phyloP scores from a whole-genome alignment of 2,113 vertebrate species.

The Isurus oxyrinchus region DNA sequence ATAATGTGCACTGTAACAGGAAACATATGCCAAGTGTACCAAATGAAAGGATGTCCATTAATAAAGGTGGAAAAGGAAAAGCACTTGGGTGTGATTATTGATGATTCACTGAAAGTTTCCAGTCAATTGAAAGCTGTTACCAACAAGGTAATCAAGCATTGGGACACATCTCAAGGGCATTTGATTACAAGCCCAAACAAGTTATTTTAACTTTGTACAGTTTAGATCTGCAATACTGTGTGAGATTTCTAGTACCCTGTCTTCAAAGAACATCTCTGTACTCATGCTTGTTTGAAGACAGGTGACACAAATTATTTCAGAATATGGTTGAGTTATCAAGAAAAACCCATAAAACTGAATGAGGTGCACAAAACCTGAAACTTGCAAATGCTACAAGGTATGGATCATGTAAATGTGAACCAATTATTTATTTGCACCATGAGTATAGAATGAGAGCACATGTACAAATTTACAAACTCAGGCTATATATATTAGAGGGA shows the following conservation, averaged over 20 bases:
- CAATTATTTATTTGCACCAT: background rate
- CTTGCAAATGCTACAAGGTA: background rate
- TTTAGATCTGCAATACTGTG: background rate
- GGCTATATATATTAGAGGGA: background rate
- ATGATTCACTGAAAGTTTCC: conserved; percentile 27
- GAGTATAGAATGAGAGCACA: background rate
- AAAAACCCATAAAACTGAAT: background rate
- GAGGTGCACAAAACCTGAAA: background rate
- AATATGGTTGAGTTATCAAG: background rate
- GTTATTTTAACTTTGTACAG: background rate
- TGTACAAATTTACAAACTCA: background rate
- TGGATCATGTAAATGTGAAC: background rate
- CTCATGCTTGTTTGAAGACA: background rate
- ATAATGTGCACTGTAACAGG: background rate
- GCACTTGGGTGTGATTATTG: conserved; percentile 33
- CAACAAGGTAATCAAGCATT: conserved; percentile 25
- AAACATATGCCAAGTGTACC: conserved; percentile 11
- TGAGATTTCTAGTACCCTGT: background rate
- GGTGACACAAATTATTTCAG: background rate
- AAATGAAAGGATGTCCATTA: conserved; percentile 35
- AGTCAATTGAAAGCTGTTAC: conserved; percentile 29
- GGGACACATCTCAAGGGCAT: conserved; percentile 19
- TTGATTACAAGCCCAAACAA: conserved; percentile 17
- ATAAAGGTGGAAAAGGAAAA: conserved; percentile 29
- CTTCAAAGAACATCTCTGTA: background rate